phyloP scores from a whole-genome alignment of 2,113 vertebrate genomes.

The Camelus dromedarius region DNA sequence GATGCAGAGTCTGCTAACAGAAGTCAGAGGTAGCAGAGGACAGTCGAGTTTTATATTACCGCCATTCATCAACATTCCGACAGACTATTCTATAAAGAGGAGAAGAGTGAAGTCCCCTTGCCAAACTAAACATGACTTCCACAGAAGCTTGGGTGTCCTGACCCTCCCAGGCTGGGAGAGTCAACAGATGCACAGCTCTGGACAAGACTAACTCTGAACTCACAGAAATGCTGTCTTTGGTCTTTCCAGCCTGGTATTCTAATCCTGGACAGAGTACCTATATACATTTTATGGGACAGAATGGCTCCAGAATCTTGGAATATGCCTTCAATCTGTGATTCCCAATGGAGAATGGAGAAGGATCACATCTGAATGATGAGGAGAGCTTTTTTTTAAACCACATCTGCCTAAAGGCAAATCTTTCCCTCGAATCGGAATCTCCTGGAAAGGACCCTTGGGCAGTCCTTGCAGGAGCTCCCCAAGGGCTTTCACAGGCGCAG shows the following conservation, averaged over 20 bases:
- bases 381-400: not conserved
- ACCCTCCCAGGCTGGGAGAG: conserved; percentile 58
- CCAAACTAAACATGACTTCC: conserved; percentile 75
- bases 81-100: not conserved
- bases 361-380: not conserved
- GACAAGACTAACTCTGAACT: not conserved
- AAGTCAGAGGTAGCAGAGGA: not conserved
- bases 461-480: not conserved
- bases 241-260: not conserved
- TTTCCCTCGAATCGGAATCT: not conserved
- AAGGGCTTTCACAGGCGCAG: not conserved
- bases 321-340: not conserved
- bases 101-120: not conserved
- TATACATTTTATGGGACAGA: not conserved
- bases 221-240: not conserved
- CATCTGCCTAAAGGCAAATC: not conserved
- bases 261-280: not conserved
- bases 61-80: conserved; percentile 24
- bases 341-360: not conserved
- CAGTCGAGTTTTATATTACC: not conserved
- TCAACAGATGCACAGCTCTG: not conserved
- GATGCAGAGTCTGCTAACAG: fast-evolving
- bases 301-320: not conserved
- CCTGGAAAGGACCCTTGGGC: not conserved
- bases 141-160: conserved; percentile 65